Conservation (phyloP, 2,113 vertebrate genomes). For the Gasterosteus nipponicus region DNA sequence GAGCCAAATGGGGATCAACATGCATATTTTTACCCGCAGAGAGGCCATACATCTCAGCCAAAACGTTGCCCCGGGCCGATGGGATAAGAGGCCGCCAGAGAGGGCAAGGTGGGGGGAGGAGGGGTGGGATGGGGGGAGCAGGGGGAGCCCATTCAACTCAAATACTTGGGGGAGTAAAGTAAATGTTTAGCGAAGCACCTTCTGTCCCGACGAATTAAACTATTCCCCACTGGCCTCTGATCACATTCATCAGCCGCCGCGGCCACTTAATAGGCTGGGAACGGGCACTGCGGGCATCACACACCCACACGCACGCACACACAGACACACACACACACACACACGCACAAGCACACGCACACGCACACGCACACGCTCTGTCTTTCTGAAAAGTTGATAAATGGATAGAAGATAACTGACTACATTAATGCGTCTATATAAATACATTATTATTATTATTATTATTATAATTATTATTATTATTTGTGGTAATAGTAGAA, state of each 20-base stretch:
- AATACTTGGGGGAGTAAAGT: slow-evolving; percentile 85
- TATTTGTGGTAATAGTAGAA: not conserved
- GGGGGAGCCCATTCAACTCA: slow-evolving; percentile 74
- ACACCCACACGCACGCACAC: slow-evolving; percentile 19
- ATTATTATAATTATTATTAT: not conserved
- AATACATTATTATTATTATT: not conserved
- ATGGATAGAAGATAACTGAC: not conserved
- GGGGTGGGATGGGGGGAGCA: slow-evolving; percentile 13
- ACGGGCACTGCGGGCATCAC: slow-evolving; percentile 67
- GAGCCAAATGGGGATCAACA: slow-evolving; percentile 89
- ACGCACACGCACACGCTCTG: not conserved
- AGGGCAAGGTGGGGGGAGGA: slow-evolving; percentile 47
- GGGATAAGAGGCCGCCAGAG: slow-evolving; percentile 79
- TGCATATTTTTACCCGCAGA: slow-evolving; percentile 88
- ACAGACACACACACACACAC: slow-evolving; percentile 1
- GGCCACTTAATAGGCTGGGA: slow-evolving; percentile 78
- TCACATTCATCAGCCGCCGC: slow-evolving; percentile 81
- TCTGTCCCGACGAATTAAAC: slow-evolving; percentile 82
- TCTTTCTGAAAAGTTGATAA: not conserved
- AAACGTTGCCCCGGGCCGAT: slow-evolving; percentile 84
- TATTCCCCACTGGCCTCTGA: slow-evolving; percentile 79
- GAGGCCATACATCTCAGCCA: slow-evolving; percentile 90
- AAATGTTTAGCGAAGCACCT: slow-evolving; percentile 83
- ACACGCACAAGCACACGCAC: not conserved
- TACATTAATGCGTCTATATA: not conserved